Conservation (phyloP, 92 coral and sea anemone genomes). For the Nematostella vectensis region DNA sequence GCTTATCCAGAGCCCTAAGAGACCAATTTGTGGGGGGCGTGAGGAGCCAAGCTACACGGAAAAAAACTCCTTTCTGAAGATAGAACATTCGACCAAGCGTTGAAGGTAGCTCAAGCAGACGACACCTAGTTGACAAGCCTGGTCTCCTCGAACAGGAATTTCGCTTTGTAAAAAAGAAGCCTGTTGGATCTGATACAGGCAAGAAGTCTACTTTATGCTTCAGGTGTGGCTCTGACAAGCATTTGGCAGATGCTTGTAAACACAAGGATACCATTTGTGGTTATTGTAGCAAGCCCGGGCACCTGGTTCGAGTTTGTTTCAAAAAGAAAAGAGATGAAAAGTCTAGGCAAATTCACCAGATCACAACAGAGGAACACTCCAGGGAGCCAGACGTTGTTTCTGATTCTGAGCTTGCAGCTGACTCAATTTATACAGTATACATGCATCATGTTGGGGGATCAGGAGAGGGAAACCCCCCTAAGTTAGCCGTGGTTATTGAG, state of each 20-base stretch:
- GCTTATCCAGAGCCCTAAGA: conserved; percentile 9
- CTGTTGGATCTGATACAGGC: neutral
- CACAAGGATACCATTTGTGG: conserved; percentile 7
- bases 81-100: conserved; percentile 32
- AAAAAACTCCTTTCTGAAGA: conserved; percentile 33
- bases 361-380: conserved; percentile 4
- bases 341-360: conserved; percentile 10
- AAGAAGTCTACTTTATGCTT: conserved; percentile 28
- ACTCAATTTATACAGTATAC: too few species aligned
- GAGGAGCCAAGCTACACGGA: conserved; percentile 20
- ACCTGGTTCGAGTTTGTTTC: conserved; percentile 30
- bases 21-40: conserved; percentile 45
- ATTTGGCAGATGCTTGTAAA: conserved; percentile 5
- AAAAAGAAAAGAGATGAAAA: conserved; percentile 17
- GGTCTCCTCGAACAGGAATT: neutral
- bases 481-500: conserved; percentile 12
- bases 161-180: conserved; percentile 5
- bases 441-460: conserved; percentile 15
- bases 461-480: conserved; percentile 2
- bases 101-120: conserved; percentile 35
- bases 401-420: too few species aligned
- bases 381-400: too few species aligned
- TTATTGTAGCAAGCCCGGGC: conserved; percentile 31
- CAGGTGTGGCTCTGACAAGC: conserved; percentile 23
- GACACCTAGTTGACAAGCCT: conserved; percentile 8